Evolutionary conservation across 1,140 invertebrate species (phyloP).

Genomic region (Drosophila repletoides): DNA sequence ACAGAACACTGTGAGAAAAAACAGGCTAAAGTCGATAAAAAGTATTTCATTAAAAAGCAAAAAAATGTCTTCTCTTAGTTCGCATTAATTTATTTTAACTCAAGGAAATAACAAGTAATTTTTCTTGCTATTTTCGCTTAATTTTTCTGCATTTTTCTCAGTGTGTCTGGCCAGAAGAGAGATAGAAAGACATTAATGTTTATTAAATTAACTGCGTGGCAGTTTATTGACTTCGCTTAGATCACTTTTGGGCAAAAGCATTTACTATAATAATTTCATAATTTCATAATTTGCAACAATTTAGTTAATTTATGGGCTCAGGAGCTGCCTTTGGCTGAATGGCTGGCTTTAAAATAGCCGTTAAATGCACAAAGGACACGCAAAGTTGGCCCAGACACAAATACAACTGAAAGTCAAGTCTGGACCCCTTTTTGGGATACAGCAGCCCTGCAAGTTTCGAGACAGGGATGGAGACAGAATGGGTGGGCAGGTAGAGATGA

Average conservation of each 20-base stretch:
- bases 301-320: slow-evolving; percentile 62
- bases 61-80: no score
- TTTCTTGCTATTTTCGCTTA: no score
- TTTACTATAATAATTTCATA: slow-evolving; percentile 75
- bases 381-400: slow-evolving; percentile 46
- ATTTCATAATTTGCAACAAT: slow-evolving; percentile 74
- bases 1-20: background rate
- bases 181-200: slow-evolving; percentile 47
- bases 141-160: no score
- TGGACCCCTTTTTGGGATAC: slow-evolving; percentile 31
- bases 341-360: slow-evolving; percentile 65
- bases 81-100: no score
- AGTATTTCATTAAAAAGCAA: no score
- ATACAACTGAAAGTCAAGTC: slow-evolving; percentile 30
- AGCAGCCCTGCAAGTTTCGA: slow-evolving; percentile 24
- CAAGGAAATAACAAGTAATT: no score
- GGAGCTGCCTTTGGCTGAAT: slow-evolving; percentile 10
- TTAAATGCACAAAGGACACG: slow-evolving; percentile 79
- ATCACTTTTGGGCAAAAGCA: slow-evolving; percentile 45
- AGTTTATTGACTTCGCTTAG: slow-evolving; percentile 75
- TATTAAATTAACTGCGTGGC: slow-evolving; percentile 61
- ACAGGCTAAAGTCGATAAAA: no score
- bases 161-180: no score
- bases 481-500: slow-evolving; percentile 43
- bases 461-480: background rate